Evolutionary conservation across 2,888 invertebrate genomes (phyloP), one percentile per base, ranked within the genome.

Genomic region (Antheraea yamamai): DNA sequence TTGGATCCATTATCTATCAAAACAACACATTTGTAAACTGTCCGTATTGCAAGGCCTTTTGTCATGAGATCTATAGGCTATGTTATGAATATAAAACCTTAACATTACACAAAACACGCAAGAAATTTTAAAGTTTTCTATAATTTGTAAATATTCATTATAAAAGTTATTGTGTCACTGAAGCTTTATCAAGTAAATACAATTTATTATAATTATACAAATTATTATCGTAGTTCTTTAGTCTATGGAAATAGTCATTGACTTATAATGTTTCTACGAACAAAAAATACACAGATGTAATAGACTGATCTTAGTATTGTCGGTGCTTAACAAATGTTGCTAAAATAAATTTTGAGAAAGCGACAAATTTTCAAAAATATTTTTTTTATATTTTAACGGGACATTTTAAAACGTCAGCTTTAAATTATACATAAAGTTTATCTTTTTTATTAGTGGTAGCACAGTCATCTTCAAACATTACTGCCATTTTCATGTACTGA

Each of bases 1-100:
- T 95, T 89, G 95, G 95, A 95, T 95, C 95, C 95, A 95, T 95
- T 93, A 95, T 95, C 93, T 94, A 89, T 88, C 89, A 88, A 91
- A 90, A 91, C 91, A 91, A 92, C 88, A 91, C 94, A 94, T 94
- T 94, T 92, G 94, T 91, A 92, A 89, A 88, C 82, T 88, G 85
- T 91, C 84, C 84, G 85, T 87, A 85, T 85, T 88, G 88, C 91
- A 91, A 92, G 89, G 91, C 83, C 88, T 90, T 87, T 87, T 88
- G 86, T 88, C 89, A 89, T 89, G 85, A 87, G 89, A 88, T 89
- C 87, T 87, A 86, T 81, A 85, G 82, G 84, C 80, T 84, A 79
- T 84, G 30, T 66, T 66, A 85, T 85, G 81, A 83, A 87, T 86
- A 84, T 82, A 83, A 86, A 83, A 86, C 84, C 85, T 84, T 73